Percentiles rank a stretch among this genome's conserved stretches.
Evolutionary conservation across 2,888 invertebrate species (phyloP).

Genomic region (Linyphia triangularis): DNA sequence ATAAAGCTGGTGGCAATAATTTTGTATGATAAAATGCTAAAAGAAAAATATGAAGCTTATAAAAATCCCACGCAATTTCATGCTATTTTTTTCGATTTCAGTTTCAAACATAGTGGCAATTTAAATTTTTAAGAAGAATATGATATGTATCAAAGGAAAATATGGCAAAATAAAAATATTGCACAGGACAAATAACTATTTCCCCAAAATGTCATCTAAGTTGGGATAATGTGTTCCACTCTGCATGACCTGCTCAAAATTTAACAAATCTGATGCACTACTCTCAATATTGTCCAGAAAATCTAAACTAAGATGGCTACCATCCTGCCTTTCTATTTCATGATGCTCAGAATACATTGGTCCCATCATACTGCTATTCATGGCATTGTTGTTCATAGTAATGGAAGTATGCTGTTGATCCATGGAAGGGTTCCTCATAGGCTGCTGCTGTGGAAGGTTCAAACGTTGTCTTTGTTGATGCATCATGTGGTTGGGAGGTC

Average conservation of each 20-base stretch:
- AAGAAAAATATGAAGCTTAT: too few species aligned
- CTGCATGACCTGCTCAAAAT: slow-evolving; percentile 86
- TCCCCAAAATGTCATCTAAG: slow-evolving; percentile 77
- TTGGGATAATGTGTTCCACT: slow-evolving; percentile 77
- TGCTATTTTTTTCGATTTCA: too few species aligned
- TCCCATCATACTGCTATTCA: slow-evolving; percentile 17
- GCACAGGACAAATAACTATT: slow-evolving; percentile 50
- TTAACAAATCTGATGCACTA: slow-evolving; percentile 87
- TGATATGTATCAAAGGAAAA: neutral
- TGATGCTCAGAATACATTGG: slow-evolving; percentile 73
- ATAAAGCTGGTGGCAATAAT: too few species aligned
- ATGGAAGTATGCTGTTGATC: slow-evolving; percentile 76
- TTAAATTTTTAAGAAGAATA: too few species aligned
- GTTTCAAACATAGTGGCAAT: too few species aligned
- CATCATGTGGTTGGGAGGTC: slow-evolving; percentile 78
- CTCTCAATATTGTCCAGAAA: slow-evolving; percentile 86
- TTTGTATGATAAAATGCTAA: too few species aligned
- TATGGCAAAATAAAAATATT: slow-evolving; percentile 32
- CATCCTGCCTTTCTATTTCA: slow-evolving; percentile 76
- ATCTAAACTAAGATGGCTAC: slow-evolving; percentile 87
- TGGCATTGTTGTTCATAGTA: slow-evolving; percentile 58
- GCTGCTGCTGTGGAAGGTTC: slow-evolving; percentile 73
- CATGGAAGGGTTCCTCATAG: slow-evolving; percentile 78
- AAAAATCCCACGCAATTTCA: too few species aligned
- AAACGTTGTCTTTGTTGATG: slow-evolving; percentile 71